These are phyloP conservation scores for Wasmannia auropunctata DNA, from an alignment of 1,140 invertebrate genomes.

Conservation along the genomic window DNA sequence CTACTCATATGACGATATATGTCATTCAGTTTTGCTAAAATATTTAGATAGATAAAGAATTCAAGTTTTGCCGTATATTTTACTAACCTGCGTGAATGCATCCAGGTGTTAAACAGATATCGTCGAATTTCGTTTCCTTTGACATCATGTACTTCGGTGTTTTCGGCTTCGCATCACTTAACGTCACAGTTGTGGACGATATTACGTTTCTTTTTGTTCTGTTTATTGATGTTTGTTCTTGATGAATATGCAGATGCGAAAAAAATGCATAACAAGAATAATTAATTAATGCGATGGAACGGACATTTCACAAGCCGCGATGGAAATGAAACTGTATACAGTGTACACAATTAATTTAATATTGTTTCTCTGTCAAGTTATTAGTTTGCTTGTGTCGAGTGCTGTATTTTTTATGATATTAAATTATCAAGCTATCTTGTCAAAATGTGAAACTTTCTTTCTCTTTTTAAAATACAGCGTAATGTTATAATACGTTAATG, in stretches of 20 bases:
- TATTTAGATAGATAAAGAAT: too few relatives aligned
- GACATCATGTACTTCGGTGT: slow-evolving; percentile 61
- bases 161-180: slow-evolving; percentile 75
- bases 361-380: background rate
- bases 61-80: too few relatives aligned
- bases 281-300: slow-evolving; percentile 14
- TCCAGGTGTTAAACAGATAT: slow-evolving; percentile 87
- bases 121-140: slow-evolving; percentile 56
- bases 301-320: slow-evolving; percentile 9
- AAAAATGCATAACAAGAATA: slow-evolving; percentile 57
- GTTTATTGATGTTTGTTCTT: slow-evolving; percentile 77
- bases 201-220: too few relatives aligned
- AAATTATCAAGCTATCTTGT: background rate
- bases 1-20: too few relatives aligned
- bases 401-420: background rate
- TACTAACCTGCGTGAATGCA: slow-evolving; percentile 89
- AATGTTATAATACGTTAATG: too few relatives aligned
- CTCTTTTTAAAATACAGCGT: too few relatives aligned
- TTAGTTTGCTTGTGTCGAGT: background rate
- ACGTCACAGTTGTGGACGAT: slow-evolving; percentile 81
- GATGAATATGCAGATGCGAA: slow-evolving; percentile 68
- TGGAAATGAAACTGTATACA: slow-evolving; percentile 5
- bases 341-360: background rate
- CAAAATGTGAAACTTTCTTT: background rate
- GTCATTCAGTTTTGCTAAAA: too few relatives aligned